Base-by-base conservation (phyloP, 2,888 invertebrate species). In the Hypercompe scribonia region DNA sequence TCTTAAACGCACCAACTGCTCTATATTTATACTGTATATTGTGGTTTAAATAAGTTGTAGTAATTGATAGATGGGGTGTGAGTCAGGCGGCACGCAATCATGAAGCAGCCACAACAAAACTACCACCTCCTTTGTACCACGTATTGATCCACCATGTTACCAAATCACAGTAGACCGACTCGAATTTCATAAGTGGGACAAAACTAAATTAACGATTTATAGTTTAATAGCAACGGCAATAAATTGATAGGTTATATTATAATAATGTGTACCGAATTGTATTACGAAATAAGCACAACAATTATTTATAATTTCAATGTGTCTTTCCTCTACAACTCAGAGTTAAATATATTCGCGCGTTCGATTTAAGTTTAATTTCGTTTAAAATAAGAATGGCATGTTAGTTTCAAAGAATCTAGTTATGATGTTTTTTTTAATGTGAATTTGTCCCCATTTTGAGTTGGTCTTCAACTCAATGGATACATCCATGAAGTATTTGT, bases 111-210 rank as follows among this genome's bases (percentile, higher is more conserved):
- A 81, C 83, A 76, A 86, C 83, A 84, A 87, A 88, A 89, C 88
- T 87, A 88, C 83, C 86, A 80, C 79, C 76, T 84, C 87, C 86
- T 87, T 86, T 79, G 78, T 83, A 68, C 50, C 50, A n/a, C 36
- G 70, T 90, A 92, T 92, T 83, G 92, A 92, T 90, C 90, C 83
- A 84, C 74, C 73, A 73, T 79, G 77, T 76, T 74, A 78, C 76
- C 61, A 73, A 75, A 73, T 78, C 71, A 24, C 67, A 71, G 50
- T 70, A 42, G 42, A 15, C 67, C 31, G 42, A 42, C 42, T 66
- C 42, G n/a, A 71, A 61, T 67, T 71, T 67, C 58, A 42, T 58
- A 42, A 46, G 24, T 65, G 13, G 58, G 24, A 66, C 13, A 24
- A 61, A 31, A 61, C 18, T 31, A 61, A 61, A 61, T 31, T 31